Base-by-base conservation (phyloP, 2,888 invertebrate species). In the Periphyllus acericola region DNA sequence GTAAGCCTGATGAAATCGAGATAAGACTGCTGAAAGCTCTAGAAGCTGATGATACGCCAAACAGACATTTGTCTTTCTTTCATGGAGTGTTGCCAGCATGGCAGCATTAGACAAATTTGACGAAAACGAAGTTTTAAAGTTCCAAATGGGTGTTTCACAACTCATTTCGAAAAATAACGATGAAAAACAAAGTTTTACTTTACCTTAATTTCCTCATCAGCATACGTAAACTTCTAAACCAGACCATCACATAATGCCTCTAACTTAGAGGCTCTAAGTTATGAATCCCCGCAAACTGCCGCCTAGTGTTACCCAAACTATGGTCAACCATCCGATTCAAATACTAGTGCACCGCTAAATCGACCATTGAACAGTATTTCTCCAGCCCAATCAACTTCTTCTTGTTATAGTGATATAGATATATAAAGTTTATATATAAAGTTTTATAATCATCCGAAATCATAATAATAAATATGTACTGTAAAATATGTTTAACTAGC, bases 121-220 rank as follows among this genome's bases (percentile, higher is more conserved):
- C 75, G 89, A 89, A 71, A 40, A 89, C 82, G 86, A 89, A 84
- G 81, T 82, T 72, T 55, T 89, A 29, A 85, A 89, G 46, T 89
- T 89, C 76, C 89, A 89, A 89, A 88, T 83, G 40, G 89, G 88
- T 55, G 89, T 89, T 21, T 86, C 89, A 78, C 32, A 60, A 81
- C 68, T 89, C 34, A 87, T 89, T 55, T 75, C 83, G 87, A 89
- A 89, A 87, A 89, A 89, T 83, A 88, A 89, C 88, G 66, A 88
- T 80, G 40, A 88, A 78, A 83, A 74, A 83, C 55, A 52, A 75
- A 40, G 81, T 68, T 36, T 66, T 71, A 68, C 29, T 81, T 29
- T 68, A 66, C 29, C 68, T 40, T 71, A 40, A 29, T 81, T 71
- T 68, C 21, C 60, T 81, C 40, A 66, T 46, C 68, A 81, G 19